Conservation (phyloP, 2,113 vertebrate species). For the Cairina moschata region DNA sequence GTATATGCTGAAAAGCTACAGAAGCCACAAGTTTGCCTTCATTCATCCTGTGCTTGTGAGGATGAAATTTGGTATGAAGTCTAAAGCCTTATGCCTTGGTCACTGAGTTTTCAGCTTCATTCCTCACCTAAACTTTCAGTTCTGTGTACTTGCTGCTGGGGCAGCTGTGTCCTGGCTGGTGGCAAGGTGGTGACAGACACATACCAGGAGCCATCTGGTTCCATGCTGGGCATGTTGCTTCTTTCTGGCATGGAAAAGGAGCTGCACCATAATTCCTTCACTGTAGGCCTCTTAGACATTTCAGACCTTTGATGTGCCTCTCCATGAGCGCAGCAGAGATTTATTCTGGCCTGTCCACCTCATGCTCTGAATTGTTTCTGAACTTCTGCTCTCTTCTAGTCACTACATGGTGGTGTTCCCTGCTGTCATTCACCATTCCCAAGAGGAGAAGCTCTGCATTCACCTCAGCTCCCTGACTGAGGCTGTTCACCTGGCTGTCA, state of each 20-base stretch:
- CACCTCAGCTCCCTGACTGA: conserved; percentile 39
- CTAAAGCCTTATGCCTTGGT: background rate
- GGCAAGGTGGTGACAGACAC: background rate
- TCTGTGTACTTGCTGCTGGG: background rate
- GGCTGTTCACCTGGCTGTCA: background rate
- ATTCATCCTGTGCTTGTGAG: background rate
- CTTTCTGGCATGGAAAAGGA: background rate
- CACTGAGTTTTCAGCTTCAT: background rate
- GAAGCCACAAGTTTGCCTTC: background rate
- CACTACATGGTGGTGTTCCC: conserved; percentile 52
- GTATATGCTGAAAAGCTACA: background rate
- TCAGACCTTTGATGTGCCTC: background rate
- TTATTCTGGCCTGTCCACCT: background rate
- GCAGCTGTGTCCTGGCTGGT: background rate
- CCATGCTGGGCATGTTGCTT: background rate
- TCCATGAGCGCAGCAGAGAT: conserved; percentile 31
- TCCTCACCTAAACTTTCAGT: background rate
- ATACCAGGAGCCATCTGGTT: background rate
- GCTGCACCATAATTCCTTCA: background rate
- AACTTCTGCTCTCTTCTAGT: background rate
- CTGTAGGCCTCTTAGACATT: background rate
- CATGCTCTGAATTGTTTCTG: background rate
- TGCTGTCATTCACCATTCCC: conserved; percentile 24
- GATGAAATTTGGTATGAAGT: background rate
- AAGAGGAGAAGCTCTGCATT: conserved; percentile 39